A percentile compares a stretch with the other conserved stretches of the same genome.
These are phyloP conservation scores for Catocala nupta DNA, from an alignment of 2,888 invertebrate species.

Conservation along the genomic window DNA sequence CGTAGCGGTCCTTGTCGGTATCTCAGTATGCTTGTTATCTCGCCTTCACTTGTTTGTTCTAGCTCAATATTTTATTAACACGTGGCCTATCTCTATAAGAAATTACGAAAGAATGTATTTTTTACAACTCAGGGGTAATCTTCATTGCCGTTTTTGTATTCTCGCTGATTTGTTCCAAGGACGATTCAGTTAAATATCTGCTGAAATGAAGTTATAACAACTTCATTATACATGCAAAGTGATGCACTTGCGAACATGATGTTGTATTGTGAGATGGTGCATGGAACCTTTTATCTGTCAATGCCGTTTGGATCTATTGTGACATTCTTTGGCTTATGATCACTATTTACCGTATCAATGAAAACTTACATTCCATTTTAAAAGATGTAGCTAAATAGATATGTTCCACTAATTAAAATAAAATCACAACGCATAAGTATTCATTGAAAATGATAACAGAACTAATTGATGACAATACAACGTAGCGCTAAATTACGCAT, in stretches of 20 bases:
- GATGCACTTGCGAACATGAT: slow-evolving; percentile 35
- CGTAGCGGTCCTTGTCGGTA: slow-evolving; percentile 41
- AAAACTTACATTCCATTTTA: not conserved
- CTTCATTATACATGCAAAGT: slow-evolving; percentile 32
- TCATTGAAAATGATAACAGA: slow-evolving; percentile 26
- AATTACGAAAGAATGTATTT: slow-evolving; percentile 63
- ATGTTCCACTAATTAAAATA: slow-evolving; percentile 20
- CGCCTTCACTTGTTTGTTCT: slow-evolving; percentile 66
- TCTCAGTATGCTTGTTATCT: slow-evolving; percentile 65
- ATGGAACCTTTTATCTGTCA: slow-evolving; percentile 59
- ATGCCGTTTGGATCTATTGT: slow-evolving; percentile 51
- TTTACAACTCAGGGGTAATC: slow-evolving; percentile 58
- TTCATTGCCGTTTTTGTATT: slow-evolving; percentile 52
- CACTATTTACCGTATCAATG: slow-evolving; percentile 7
- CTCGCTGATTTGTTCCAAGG: slow-evolving; percentile 36
- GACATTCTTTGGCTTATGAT: slow-evolving; percentile 31
- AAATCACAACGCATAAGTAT: slow-evolving; percentile 12
- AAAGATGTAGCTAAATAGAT: not conserved
- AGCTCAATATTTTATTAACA: slow-evolving; percentile 70
- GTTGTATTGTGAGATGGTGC: slow-evolving; percentile 48
- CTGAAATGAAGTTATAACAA: slow-evolving; percentile 25
- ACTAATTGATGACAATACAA: slow-evolving; percentile 32
- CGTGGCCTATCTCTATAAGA: slow-evolving; percentile 59
- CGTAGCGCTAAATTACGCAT: slow-evolving; percentile 33
- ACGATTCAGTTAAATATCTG: slow-evolving; percentile 21